Conservation (phyloP, 2,888 invertebrate genomes). For the Exocentrus adspersus region DNA sequence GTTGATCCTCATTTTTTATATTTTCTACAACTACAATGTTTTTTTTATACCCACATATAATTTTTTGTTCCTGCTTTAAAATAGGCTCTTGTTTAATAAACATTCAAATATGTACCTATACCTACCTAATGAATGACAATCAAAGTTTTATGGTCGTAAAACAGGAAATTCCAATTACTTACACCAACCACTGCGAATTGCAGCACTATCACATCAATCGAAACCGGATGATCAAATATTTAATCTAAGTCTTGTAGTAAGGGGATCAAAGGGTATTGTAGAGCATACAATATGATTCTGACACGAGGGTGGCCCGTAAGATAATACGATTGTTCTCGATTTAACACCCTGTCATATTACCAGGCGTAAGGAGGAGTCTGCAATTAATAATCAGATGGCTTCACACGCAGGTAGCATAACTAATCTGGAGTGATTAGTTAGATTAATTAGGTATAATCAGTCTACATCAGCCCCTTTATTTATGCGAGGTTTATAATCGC, state of each 20-base stretch:
- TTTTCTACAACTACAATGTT: too few species aligned
- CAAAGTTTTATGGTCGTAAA: neutral
- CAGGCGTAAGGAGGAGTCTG: constrained; percentile 29
- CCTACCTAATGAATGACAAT: too few species aligned
- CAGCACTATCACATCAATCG: neutral
- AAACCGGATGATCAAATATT: constrained; percentile 4
- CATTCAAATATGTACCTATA: too few species aligned
- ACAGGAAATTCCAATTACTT: neutral
- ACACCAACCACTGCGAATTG: neutral
- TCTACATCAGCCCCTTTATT: constrained; percentile 5
- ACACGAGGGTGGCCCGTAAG: constrained; percentile 20
- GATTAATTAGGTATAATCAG: constrained; percentile 18
- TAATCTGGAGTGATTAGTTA: constrained; percentile 27
- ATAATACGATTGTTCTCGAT: constrained; percentile 36
- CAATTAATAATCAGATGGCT: constrained; percentile 42
- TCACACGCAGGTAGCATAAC: constrained; percentile 30
- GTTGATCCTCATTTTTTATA: too few species aligned
- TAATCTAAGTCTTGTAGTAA: neutral
- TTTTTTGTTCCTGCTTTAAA: too few species aligned
- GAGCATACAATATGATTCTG: constrained; percentile 21
- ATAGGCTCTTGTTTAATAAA: too few species aligned
- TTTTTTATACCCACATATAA: too few species aligned
- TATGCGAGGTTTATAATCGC: neutral
- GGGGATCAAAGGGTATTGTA: constrained; percentile 21
- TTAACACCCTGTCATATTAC: constrained; percentile 42